These are phyloP conservation scores for Amblyopsis rosae DNA, from an alignment of 2,113 vertebrate species.

Conservation along the genomic window DNA sequence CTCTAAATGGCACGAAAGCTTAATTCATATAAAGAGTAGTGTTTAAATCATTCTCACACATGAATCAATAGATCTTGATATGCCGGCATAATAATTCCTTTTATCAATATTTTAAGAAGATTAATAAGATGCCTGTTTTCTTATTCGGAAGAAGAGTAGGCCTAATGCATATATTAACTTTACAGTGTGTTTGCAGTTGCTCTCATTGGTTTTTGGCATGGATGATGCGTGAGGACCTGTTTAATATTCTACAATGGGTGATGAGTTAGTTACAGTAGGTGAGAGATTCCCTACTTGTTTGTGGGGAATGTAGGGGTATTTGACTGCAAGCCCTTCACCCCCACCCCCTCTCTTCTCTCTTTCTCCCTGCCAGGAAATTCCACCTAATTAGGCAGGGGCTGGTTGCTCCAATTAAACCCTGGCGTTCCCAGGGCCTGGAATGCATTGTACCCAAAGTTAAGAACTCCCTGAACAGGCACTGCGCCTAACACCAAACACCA, in stretches of 20 bases:
- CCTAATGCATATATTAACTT: constrained; percentile 8
- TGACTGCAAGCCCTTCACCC: constrained; percentile 3
- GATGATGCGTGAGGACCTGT: neutral
- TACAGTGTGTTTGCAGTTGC: neutral
- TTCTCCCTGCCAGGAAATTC: constrained; percentile 73
- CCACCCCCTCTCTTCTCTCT: constrained; percentile 28
- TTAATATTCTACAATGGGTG: constrained; percentile 14
- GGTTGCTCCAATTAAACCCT: constrained; percentile 71
- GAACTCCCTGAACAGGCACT: constrained; percentile 23
- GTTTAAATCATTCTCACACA: no score
- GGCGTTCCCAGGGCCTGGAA: constrained; percentile 62
- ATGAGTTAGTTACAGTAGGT: constrained; percentile 8
- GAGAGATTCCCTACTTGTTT: constrained; percentile 29
- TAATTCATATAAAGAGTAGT: no score
- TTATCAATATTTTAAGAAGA: constrained; percentile 5
- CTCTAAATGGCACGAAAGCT: no score
- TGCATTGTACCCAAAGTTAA: constrained; percentile 47
- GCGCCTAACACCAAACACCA: constrained; percentile 15
- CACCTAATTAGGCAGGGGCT: constrained; percentile 69
- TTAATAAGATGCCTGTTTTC: constrained; percentile 3
- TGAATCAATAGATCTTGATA: constrained; percentile 12
- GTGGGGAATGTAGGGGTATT: constrained; percentile 21
- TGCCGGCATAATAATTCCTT: constrained; percentile 22
- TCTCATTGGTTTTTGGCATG: constrained; percentile 2
- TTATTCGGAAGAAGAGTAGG: neutral